These are phyloP conservation scores for Caiman crocodilus DNA, from an alignment of 2,797 vertebrate genomes.

Conservation along the genomic window DNA sequence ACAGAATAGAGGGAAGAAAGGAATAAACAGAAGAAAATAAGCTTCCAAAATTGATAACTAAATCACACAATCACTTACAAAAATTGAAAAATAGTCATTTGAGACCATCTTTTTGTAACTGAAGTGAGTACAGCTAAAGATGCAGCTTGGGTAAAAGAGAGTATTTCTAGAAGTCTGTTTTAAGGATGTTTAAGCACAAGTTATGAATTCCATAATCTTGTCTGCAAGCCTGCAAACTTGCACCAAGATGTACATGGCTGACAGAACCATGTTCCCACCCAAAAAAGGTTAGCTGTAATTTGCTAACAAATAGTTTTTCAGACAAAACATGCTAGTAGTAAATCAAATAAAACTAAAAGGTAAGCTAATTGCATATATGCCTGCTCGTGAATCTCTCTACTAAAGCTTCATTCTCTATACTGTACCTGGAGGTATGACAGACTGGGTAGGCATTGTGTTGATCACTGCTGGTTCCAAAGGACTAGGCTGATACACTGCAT, in stretches of 20 bases:
- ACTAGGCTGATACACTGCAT: constrained; percentile 94
- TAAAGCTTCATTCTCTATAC: background rate
- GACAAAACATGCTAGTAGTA: accelerated
- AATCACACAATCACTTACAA: background rate
- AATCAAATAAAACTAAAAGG: background rate
- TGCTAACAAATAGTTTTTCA: background rate
- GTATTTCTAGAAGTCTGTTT: too few relatives aligned
- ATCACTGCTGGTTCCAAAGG: constrained; percentile 89
- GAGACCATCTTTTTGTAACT: background rate
- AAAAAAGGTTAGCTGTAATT: background rate
- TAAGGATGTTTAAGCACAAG: background rate
- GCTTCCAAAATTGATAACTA: background rate
- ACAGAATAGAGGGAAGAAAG: background rate
- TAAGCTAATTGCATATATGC: background rate
- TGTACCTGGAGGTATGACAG: constrained; percentile 92
- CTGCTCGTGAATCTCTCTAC: background rate
- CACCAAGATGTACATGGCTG: background rate
- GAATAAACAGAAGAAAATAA: background rate
- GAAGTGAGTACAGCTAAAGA: background rate
- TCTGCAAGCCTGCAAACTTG: background rate
- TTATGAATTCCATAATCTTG: background rate
- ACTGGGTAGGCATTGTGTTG: constrained; percentile 96
- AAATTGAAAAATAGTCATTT: background rate
- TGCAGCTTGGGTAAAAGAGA: background rate
- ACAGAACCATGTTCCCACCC: background rate